Evolutionary conservation across 1,140 invertebrate genomes (phyloP), one percentile per base, ranked within the genome.

Genomic region (Eueides isabella): DNA sequence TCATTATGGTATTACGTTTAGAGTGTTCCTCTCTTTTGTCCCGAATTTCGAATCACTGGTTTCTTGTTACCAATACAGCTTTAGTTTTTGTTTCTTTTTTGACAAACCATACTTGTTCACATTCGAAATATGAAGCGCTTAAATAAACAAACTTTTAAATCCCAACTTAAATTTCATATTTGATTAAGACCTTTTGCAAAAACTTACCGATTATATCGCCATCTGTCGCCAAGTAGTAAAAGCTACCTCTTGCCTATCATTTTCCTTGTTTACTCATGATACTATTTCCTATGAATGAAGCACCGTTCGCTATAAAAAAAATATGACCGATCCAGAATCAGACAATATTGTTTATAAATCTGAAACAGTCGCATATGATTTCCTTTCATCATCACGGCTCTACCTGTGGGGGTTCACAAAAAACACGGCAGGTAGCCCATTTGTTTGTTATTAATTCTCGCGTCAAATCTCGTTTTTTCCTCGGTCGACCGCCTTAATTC

Each of bases 401-500:
- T 92, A 92, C 91, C 91, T 92, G 91, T 91, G 86, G 85, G 84
- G 77, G 83, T 81, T 76, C 84, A 92, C 89, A 92, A 92, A 92
- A 92, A 92, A 92, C 89, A 79, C 85, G 80, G 85, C 91, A 92
- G 91, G 91, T 92, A 92, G 91, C 90, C 88, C 91, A 92, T 92
- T 92, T 92, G 91, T 92, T 92, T 92, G 91, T 92, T 92, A 92
- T 92, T 92, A 92, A 92, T 92, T 92, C 91, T 92, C 87, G 90
- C 90, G 81, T 90, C 90, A 88, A 88, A 88, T 87, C 83, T 88
- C 77, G 78, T 81, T 82, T 86, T 92, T 91, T 90, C 81, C 44
- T 72, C 80, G 80, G 77, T 83, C 91, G 85, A 85, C 88, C 88
- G 89, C 85, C 89, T 90, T 92, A 90, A 91, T 91, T 86, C 86